Base-by-base conservation (phyloP, 2,797 vertebrate genomes). In the Leucoraja ocellata region DNA sequence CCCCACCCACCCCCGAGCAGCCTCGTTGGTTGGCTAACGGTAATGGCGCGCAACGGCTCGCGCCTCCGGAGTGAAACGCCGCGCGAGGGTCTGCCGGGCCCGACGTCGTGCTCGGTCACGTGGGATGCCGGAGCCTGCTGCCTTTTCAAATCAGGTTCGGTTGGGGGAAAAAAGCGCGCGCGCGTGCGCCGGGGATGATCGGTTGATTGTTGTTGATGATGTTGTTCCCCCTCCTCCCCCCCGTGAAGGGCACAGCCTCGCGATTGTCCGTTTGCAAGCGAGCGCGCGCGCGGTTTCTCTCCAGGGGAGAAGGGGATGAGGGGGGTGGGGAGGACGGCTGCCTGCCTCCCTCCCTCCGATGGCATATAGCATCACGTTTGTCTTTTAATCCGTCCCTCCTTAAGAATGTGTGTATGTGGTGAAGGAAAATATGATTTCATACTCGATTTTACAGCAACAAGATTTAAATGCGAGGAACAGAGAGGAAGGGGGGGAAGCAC, bases 71-170 rank as follows among this genome's bases (percentile, higher is more conserved):
- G 23, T 23, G 25, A 77, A 77, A 28, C 74, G 25, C 74, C 74
- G 25, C 25, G 68, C 68, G 18, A 71, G 16, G 18, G 2, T 71
- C 18, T 5, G 71, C 71, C 71, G 18, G 71, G 46, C 46, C 58
- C 28, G n/a, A 32, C 0, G 84, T 2, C 13, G 63, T 54, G 14
- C 28, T 11, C 68, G 13, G 39, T 91, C 90, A 91, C 88, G 88
- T 54, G 88, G 68, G 86, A 6, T 16, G n/a, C 11, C 21, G n/a
- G 21, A 23, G 16, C 65, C 46, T 54, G 46, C 63, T 91, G 88
- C 21, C 36, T 73, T 91, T 74, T 91, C 36, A 91, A 91, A 91
- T 54, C 68, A 74, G 2, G 90, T 91, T 74, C 32, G 71, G 90
- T 68, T 88, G 28, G 8, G 61, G n/a, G 81, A 79, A 91, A 77